Base-by-base conservation (phyloP, 2,888 invertebrate species). In the Branchinecta sandiegonensis region DNA sequence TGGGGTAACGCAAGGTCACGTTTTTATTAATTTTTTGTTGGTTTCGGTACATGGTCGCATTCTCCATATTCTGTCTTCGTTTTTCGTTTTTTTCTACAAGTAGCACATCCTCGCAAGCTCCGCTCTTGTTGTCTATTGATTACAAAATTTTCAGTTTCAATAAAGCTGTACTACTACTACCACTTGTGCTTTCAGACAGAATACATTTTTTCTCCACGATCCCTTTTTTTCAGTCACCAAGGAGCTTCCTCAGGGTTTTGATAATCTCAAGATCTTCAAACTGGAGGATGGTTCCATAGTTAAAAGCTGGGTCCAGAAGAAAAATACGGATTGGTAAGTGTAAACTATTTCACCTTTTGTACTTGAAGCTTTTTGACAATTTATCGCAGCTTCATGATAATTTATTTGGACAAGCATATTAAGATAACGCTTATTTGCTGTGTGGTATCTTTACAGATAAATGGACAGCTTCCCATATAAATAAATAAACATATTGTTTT, bases 251-350 rank as follows among this genome's bases (percentile, higher is more conserved):
- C 63, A 56, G 10, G 63, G 63, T 56, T 56, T 56, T 10, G 63
- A 56, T 56, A 56, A 56, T 23, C 23, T 56, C n/a, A 56, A 23
- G 63, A 56, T 56, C 63, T 56, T 17, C 63, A 56, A 56, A 23
- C 8, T 56, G n/a, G n/a, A n/a, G 14, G n/a, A 23, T 56, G 63
- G 63, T 56, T 56, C 63, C 23, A n/a, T 56, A 8, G 63, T 56
- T n/a, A 56, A 56, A 56, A 23, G 14, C 23, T 56, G 23, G n/a
- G 63, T 56, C 10, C 63, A 56, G 11, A 56, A 56, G 23, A 56
- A 23, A 23, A 56, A 56, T 56, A 23, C 23, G 9, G 63, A 23
- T 17, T 56, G 63, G 63, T 23, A 56, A 56, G 63, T 56, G 23
- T 8, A 56, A 8, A 17, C 10, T 10, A 37, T 37, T 37, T 6